A percentile compares a stretch with the other conserved stretches of the same genome.
phyloP scores from a whole-genome alignment of 2,888 invertebrate species.

The Hydrotaea diabolus region DNA sequence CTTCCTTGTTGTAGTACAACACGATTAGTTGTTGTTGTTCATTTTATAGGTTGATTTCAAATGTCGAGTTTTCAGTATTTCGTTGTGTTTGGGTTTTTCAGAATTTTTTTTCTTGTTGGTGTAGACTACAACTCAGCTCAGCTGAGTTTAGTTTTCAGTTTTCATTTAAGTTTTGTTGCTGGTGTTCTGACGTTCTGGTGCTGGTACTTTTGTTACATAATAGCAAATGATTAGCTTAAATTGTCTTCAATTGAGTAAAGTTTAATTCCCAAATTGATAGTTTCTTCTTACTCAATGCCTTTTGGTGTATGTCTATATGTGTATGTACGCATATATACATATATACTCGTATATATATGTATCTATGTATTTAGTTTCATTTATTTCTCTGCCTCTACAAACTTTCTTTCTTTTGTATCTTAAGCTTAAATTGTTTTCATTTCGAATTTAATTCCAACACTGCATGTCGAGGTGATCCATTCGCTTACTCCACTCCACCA shows the following conservation, averaged over 20 bases:
- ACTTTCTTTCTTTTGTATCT: constrained; percentile 15
- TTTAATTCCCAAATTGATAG: constrained; percentile 75
- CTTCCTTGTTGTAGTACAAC: background rate
- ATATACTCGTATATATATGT: background rate
- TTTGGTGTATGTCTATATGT: background rate
- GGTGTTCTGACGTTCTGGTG: constrained; percentile 19
- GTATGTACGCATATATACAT: background rate
- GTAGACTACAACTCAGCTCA: constrained; percentile 24
- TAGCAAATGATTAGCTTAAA: constrained; percentile 79
- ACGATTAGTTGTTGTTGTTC: constrained; percentile 1
- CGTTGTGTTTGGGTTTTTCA: background rate
- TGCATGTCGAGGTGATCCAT: constrained; percentile 3
- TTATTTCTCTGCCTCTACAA: background rate
- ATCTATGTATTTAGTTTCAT: constrained; percentile 17
- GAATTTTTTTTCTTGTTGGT: constrained; percentile 27
- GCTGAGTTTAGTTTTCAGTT: constrained; percentile 23
- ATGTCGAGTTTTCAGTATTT: constrained; percentile 2
- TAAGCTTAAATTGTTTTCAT: constrained; percentile 30
- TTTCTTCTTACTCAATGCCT: constrained; percentile 54
- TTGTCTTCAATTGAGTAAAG: constrained; percentile 78
- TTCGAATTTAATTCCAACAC: constrained; percentile 29
- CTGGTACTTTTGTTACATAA: constrained; percentile 65
- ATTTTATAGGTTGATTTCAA: constrained; percentile 31
- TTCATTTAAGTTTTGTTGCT: constrained; percentile 13
- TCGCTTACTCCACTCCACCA: background rate